Evolutionary conservation across 2,113 vertebrate genomes (phyloP), one percentile per base, ranked within the genome.

Genomic region (Cololabis saira): DNA sequence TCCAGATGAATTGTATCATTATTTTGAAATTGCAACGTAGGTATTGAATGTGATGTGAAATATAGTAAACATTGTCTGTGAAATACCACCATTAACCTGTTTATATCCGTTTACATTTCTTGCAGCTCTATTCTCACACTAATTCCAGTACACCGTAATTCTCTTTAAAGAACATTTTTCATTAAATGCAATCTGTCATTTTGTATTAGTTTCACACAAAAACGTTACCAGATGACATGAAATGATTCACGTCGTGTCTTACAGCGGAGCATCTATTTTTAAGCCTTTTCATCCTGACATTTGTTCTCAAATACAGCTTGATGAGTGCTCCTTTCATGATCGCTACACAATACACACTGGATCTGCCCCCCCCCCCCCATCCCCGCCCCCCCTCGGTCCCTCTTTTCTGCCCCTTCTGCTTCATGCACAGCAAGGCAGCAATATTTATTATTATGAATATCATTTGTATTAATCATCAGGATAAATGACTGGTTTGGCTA

Each of bases 371-470:
- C 42, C 49, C n/a, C 16, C 11, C 22, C 15, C 24, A 55, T 55
- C 45, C 67, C 57, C 30, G 19, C 51, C 11, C 45, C 51, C 17
- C n/a, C 8, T 27, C 14, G 33, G 61, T 57, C 44, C 67, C 57
- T 78, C 71, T 60, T 76, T 64, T 27, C 89, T 66, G 56, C 70
- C 83, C 81, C 61, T 74, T 66, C 80, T 61, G 88, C 87, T 92
- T 90, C 90, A 87, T 86, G 86, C 65, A 89, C 94, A 87, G 84
- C 63, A 3, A 87, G 93, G 87, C 93, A 90, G 93, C 81, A 87
- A 97, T 99, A 98, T 98, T 98, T 98, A 98, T 98, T 97, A 96
- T 97, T 96, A 95, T 94, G 95, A 97, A 98, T 97, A 97, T 95
- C 95, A 98, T 98, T 98, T 98, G 94, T 99, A 98, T 98, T 99